Evolutionary conservation across 2,113 vertebrate genomes (phyloP).

Genomic region (Hystrix cristata): DNA sequence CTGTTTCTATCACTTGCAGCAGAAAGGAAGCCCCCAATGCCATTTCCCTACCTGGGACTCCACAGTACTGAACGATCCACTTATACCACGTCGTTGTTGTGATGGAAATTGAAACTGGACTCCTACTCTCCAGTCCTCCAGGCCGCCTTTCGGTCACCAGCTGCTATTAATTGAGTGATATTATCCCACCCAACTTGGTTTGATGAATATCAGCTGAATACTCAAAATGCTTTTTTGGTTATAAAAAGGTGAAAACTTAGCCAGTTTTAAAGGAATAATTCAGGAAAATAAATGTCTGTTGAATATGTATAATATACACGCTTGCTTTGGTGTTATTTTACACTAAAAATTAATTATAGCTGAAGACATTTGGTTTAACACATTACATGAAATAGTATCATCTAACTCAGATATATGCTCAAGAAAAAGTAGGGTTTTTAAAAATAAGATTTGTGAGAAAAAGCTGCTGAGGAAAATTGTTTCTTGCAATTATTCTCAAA

Average conservation of each 20-base stretch:
- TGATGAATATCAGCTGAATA: not conserved
- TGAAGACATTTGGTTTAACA: not conserved
- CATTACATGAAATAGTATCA: not conserved
- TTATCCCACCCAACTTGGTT: not conserved
- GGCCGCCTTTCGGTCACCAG: not conserved
- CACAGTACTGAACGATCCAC: not conserved
- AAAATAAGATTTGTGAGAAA: slow-evolving; percentile 1
- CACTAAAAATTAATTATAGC: not conserved
- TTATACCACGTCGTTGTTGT: not conserved
- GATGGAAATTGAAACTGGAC: not conserved
- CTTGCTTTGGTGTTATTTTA: not conserved
- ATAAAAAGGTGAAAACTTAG: not conserved
- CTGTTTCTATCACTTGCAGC: not conserved
- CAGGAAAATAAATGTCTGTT: not conserved
- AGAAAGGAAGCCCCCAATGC: not conserved
- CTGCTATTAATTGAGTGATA: not conserved
- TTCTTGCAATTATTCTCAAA: slow-evolving; percentile 5
- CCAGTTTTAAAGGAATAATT: not conserved
- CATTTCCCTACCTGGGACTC: not conserved
- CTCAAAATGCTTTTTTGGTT: not conserved
- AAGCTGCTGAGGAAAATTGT: not conserved
- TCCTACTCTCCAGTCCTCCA: not conserved
- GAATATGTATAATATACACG: not conserved
- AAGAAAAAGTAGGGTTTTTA: not conserved
- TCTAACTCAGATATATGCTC: not conserved